Evolutionary conservation across 1,140 invertebrate genomes (phyloP).

Genomic region (Plectrocnemia conspersa): DNA sequence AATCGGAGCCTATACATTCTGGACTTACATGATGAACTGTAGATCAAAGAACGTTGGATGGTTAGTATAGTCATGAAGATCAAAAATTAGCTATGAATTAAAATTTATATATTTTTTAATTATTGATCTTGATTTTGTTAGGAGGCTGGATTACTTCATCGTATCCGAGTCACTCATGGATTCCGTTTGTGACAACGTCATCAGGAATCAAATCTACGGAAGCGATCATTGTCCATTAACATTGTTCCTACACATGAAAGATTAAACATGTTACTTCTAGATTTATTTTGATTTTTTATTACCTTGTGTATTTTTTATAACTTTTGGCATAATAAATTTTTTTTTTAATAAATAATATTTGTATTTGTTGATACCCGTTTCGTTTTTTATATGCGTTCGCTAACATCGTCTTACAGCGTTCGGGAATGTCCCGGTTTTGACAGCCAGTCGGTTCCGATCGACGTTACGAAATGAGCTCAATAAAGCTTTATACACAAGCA

Average conservation of each 20-base stretch:
- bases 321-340: too few relatives aligned
- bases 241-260: conserved; percentile 55
- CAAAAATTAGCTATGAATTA: too few relatives aligned
- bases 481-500: too few relatives aligned
- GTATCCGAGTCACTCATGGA: conserved; percentile 73
- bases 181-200: conserved; percentile 75
- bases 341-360: too few relatives aligned
- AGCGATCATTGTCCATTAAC: conserved; percentile 86
- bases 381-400: too few relatives aligned
- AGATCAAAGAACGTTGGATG: conserved; percentile 91
- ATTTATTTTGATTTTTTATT: too few relatives aligned
- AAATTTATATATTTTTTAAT: conserved; percentile 19
- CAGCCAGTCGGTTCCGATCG: too few relatives aligned
- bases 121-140: conserved; percentile 44
- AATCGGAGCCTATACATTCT: conserved; percentile 86
- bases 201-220: conserved; percentile 69
- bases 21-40: conserved; percentile 85
- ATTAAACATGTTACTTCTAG: conserved; percentile 3
- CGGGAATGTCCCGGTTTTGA: too few relatives aligned
- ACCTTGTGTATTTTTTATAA: too few relatives aligned
- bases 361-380: too few relatives aligned
- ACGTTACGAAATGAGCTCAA: too few relatives aligned
- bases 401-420: too few relatives aligned
- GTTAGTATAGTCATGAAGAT: conserved; percentile 51
- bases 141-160: conserved; percentile 93